Base-by-base conservation (phyloP, 64 coral and sea anemone genomes). In the Cladopsammia gracilis region DNA sequence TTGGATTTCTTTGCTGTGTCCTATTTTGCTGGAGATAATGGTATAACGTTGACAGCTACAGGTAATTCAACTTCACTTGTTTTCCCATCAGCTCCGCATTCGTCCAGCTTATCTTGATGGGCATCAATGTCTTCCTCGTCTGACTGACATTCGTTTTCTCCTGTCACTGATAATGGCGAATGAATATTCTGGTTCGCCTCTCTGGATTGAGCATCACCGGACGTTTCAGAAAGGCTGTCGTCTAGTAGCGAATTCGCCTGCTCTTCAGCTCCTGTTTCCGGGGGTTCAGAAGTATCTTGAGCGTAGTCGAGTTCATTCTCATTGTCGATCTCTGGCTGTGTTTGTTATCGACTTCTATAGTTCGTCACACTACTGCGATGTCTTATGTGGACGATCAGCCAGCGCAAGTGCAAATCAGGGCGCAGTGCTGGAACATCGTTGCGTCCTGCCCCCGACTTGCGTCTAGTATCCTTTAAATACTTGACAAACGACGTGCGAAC, bases 381-480 rank as follows among this genome's bases (percentile, higher is more conserved):
- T 46, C 23, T 86, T 68, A 86, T 86, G 64, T 53, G 65, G n/a
- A 71, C 83, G 23, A 86, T 86, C 15, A 86, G 64, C 83, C 83
- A 86, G 15, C 65, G 15, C n/a, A 86, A 86, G 83, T 86, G 64
- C 48, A 69, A 48, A 51, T 86, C 64, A n/a, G 18, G 65, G 13
- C 66, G 42, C 42, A 86, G 66, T 86, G 60, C 14, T 18, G 83
- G 83, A 68, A 71, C 66, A 86, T 86, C 48, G 15, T 71, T 65
- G 45, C 58, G 14, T 42, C 82, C 82, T 67, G 62, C 25, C 10
- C 45, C 82, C 22, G 82, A 86, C 62, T 18, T 86, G 26, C 10
- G n/a, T 13, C 64, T 70, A 16, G 70, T 14, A 67, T 64, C 16
- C 46, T 53, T 70, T 25, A 86, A 12, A 70, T 56, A 79, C 48